A percentile compares a stretch with the other conserved stretches of the same genome.
phyloP scores from a whole-genome alignment of 2,888 invertebrate species.

The Polyommatus icarus region DNA sequence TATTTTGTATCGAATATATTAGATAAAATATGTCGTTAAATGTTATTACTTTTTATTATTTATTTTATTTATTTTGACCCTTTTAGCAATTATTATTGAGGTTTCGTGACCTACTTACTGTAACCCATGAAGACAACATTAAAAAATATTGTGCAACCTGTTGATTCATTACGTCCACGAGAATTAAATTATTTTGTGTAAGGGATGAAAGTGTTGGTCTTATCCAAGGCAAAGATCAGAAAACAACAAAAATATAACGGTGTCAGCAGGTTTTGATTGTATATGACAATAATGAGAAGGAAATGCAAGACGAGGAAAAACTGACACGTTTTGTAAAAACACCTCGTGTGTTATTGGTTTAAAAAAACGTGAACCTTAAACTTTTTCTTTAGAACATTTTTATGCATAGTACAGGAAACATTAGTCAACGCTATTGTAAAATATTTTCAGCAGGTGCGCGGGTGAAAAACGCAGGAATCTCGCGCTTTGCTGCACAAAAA shows the following conservation, averaged over 20 bases:
- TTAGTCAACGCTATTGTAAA: neutral
- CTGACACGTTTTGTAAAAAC: no score
- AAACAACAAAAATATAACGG: no score
- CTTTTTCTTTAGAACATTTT: neutral
- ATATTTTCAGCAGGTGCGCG: conserved; percentile 14
- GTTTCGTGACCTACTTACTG: neutral
- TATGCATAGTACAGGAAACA: conserved; percentile 10
- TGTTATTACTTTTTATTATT: neutral
- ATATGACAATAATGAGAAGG: no score
- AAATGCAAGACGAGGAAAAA: no score
- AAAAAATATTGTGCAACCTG: neutral
- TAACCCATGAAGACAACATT: neutral
- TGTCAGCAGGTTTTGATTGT: no score
- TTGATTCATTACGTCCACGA: neutral
- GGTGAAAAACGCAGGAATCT: neutral
- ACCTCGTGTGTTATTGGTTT: no score
- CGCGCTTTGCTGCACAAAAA: conserved; percentile 13
- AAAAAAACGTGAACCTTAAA: neutral
- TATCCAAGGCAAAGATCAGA: no score
- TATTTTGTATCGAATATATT: neutral
- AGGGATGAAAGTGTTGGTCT: neutral
- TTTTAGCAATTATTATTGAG: neutral
- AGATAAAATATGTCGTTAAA: neutral
- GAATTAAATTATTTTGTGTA: neutral
- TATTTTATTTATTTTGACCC: neutral